These are phyloP conservation scores for Paraplagusia blochii DNA, from an alignment of 2,113 vertebrate species.

Conservation along the genomic window DNA sequence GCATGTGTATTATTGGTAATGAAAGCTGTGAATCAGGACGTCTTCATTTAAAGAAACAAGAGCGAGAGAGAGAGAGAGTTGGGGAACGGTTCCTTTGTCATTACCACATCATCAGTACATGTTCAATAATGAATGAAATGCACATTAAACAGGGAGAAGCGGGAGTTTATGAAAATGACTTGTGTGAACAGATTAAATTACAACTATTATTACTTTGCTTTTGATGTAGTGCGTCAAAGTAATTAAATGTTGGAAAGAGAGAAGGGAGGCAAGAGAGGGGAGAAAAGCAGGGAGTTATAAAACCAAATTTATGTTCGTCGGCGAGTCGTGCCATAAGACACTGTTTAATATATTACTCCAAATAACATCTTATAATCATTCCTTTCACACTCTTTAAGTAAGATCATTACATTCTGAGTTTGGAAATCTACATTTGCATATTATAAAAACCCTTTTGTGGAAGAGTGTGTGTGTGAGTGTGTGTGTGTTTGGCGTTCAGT, in stretches of 20 bases:
- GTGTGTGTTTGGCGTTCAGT: conserved; percentile 45
- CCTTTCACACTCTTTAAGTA: conserved; percentile 74
- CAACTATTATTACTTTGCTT: conserved; percentile 97
- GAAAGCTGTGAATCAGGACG: conserved; percentile 90
- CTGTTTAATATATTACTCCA: conserved; percentile 85
- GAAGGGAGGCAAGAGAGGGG: conserved; percentile 25
- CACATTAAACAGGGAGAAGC: conserved; percentile 86
- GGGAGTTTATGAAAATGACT: conserved; percentile 95
- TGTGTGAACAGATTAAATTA: conserved; percentile 98
- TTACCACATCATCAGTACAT: conserved; percentile 93
- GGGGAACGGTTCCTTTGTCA: conserved; percentile 94
- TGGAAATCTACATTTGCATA: conserved; percentile 70
- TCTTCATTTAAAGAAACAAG: conserved; percentile 71
- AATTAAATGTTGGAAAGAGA: conserved; percentile 82
- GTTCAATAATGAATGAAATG: conserved; percentile 98
- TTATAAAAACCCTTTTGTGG: conserved; percentile 35
- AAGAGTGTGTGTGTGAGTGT: conserved; percentile 37
- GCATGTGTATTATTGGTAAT: conserved; percentile 80
- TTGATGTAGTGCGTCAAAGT: conserved; percentile 96
- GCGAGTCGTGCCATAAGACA: conserved; percentile 82
- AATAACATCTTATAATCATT: conserved; percentile 82
- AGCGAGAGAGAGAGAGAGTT: too few species aligned
- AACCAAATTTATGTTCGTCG: conserved; percentile 76
- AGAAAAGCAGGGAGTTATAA: conserved; percentile 73
- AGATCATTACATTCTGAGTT: conserved; percentile 78